These are phyloP conservation scores for Semnornis frantzii DNA, from an alignment of 2,113 vertebrate species.

Conservation along the genomic window DNA sequence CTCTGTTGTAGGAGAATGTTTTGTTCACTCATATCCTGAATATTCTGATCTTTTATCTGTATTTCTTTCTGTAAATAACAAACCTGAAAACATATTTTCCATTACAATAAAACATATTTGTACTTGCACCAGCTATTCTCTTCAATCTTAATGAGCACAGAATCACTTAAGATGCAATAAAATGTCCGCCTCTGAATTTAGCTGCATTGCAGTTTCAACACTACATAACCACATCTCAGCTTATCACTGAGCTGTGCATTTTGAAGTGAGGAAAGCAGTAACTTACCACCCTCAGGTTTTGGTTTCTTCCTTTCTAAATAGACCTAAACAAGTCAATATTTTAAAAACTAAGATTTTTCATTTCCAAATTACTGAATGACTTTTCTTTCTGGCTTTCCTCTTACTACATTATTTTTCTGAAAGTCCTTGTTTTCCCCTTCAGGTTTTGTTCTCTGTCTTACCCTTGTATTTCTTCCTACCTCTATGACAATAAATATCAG, in stretches of 20 bases:
- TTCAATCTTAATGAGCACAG: neutral
- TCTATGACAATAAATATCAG: neutral
- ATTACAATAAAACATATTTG: slow-evolving; percentile 24
- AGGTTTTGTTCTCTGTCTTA: neutral
- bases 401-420: neutral
- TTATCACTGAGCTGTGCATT: neutral
- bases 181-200: neutral
- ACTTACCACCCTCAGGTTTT: neutral
- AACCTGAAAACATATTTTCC: slow-evolving; percentile 76
- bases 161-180: neutral
- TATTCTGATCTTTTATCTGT: slow-evolving; percentile 75
- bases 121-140: neutral
- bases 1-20: slow-evolving; percentile 86
- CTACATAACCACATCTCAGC: neutral
- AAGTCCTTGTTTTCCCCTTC: neutral
- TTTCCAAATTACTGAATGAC: neutral
- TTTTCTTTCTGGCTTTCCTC: neutral
- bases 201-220: neutral
- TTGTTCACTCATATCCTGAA: slow-evolving; percentile 82
- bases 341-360: neutral
- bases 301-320: neutral
- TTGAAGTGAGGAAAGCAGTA: neutral
- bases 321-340: neutral
- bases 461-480: neutral
- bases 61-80: slow-evolving; percentile 86